Percentiles rank a stretch among this genome's conserved stretches.
Evolutionary conservation across 2,113 vertebrate genomes (phyloP).

Genomic region (Brachyhypopomus gauderio): DNA sequence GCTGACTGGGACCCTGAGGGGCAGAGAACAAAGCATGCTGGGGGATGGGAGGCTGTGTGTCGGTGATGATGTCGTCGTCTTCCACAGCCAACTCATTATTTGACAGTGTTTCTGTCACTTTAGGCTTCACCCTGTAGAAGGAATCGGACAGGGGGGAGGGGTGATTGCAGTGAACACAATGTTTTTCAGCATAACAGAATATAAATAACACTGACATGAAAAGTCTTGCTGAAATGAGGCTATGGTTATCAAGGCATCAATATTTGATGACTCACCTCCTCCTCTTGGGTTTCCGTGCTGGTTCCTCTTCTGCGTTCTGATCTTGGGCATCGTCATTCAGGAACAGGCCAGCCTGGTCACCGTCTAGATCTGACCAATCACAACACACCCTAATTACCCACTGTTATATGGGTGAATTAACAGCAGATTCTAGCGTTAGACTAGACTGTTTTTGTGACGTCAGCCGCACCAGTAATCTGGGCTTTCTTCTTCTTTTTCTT

Average conservation of each 20-base stretch:
- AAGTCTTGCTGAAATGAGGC: neutral
- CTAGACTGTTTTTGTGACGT: neutral
- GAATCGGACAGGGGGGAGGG: neutral
- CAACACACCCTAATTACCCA: neutral
- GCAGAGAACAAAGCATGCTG: constrained; percentile 84
- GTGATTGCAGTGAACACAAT: neutral
- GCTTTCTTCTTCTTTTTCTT: constrained; percentile 85
- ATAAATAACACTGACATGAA: neutral
- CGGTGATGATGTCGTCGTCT: constrained; percentile 89
- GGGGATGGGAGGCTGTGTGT: constrained; percentile 68
- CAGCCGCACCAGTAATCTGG: constrained; percentile 59
- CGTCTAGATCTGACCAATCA: constrained; percentile 65
- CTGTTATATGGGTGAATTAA: neutral
- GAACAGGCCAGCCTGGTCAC: constrained; percentile 75
- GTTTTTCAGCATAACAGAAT: neutral
- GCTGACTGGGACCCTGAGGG: constrained; percentile 85
- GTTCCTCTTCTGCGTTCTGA: constrained; percentile 77
- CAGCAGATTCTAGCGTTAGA: neutral
- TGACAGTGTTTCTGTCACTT: constrained; percentile 70
- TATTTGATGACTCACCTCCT: constrained; percentile 81
- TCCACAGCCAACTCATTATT: constrained; percentile 83
- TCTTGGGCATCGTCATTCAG: constrained; percentile 78
- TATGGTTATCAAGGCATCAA: neutral
- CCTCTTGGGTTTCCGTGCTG: constrained; percentile 79
- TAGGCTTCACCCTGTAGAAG: constrained; percentile 69